Percentiles rank a stretch among this genome's conserved stretches.
Evolutionary conservation across 2,113 vertebrate species (phyloP).

Genomic region (Hippocampus comes): DNA sequence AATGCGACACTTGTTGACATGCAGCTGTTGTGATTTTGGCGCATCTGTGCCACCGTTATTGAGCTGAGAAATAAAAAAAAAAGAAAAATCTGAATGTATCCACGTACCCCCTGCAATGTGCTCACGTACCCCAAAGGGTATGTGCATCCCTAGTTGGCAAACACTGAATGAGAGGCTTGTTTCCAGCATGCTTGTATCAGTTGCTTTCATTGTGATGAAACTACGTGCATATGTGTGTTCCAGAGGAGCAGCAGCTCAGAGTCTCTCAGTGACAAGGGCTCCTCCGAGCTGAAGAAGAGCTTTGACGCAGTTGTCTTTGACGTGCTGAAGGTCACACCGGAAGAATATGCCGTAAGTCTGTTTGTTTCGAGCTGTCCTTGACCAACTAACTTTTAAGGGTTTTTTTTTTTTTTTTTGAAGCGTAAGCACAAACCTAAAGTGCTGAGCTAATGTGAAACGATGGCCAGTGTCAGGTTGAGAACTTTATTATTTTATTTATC

Average conservation of each 20-base stretch:
- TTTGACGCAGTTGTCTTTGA: slow-evolving; percentile 98
- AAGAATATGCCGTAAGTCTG: slow-evolving; percentile 94
- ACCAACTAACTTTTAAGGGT: not conserved
- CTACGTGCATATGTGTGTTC: slow-evolving; percentile 1
- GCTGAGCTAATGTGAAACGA: slow-evolving; percentile 20
- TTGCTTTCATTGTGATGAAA: not conserved
- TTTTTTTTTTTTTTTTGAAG: not conserved
- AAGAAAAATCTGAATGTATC: no score
- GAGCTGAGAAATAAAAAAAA: no score
- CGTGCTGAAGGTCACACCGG: slow-evolving; percentile 93
- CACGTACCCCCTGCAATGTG: no score
- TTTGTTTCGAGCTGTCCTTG: not conserved
- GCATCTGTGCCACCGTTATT: no score
- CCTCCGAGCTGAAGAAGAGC: slow-evolving; percentile 93
- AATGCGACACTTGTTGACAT: no score
- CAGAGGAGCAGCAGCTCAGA: slow-evolving; percentile 97
- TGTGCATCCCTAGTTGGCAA: no score
- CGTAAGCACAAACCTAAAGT: slow-evolving; percentile 13
- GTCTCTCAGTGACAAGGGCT: slow-evolving; percentile 92
- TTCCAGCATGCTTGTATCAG: not conserved
- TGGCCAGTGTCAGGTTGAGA: slow-evolving; percentile 36
- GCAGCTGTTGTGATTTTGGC: no score
- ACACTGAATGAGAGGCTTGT: no score
- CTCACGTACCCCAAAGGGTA: no score
- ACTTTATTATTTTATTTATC: not conserved